Evolutionary conservation across 1,140 invertebrate genomes (phyloP), one percentile per base, ranked within the genome.

Genomic region (Drosophila sturtevanti): DNA sequence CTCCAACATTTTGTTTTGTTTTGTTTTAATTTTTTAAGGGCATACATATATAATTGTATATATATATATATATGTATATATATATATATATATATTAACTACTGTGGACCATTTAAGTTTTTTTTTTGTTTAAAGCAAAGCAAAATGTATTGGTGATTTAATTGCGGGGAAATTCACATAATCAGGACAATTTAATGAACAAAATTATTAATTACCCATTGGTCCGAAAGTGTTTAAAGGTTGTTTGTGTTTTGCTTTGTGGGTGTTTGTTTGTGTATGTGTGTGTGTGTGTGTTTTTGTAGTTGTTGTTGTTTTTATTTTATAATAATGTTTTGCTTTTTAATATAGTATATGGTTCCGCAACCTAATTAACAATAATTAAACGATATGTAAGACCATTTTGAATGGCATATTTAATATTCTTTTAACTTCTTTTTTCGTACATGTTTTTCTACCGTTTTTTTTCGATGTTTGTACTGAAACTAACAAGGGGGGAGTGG

Each of bases 371-470:
- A 81, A 86, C 61, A 86, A 85, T 64, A 85, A 82, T 82, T 73
- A 87, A 89, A 87, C 77, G 82, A 87, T 87, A 87, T 87, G 82
- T 87, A 65, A 48, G 41, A 82, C 82, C 82, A 87, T 87, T 87
- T 87, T 51, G 27, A 87, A 89, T 87, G 82, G 79, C 79, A 82
- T 67, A 69, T 48, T 48, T 10, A 48, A 10, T 18, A 16, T 48
- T 11, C 14, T 44, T 16, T 16, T 31, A 3, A 24, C 4, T 24
- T 24, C 3, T 31, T 31, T 31, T 31, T 31, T 31, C 27, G 27
- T 31, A 6, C 27, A 31, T 9, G 2, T 44, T 38, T 68, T 65
- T 56, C 67, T 65, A 74, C 37, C 11, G 61, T 62, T 38, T 68
- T 1, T 52, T 41, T 44, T 44, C 16, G 16, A 41, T 44, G 14